Conservation (phyloP, 2,888 invertebrate genomes). For the Chaitophorus viminalis region DNA sequence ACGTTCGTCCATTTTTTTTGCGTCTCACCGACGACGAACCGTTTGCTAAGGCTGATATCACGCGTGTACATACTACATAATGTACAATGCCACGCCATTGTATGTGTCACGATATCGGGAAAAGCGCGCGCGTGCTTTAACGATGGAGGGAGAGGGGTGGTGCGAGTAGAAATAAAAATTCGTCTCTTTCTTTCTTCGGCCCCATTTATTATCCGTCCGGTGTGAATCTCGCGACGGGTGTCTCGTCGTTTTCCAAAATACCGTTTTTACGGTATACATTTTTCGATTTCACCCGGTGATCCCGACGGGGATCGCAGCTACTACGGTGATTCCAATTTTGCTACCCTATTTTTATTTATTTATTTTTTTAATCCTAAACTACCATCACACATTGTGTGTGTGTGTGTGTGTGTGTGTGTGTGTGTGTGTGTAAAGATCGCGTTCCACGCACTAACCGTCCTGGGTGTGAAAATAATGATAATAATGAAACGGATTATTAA, state of each 20-base stretch:
- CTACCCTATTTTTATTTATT: not conserved
- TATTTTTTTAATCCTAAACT: not conserved
- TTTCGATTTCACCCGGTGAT: not conserved
- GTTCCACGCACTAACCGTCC: no score
- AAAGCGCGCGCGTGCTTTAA: no score
- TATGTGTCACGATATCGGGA: no score
- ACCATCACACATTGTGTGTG: not conserved
- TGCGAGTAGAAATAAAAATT: no score
- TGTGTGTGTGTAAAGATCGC: not conserved
- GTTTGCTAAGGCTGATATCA: not conserved
- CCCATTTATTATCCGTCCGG: not conserved
- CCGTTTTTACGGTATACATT: not conserved
- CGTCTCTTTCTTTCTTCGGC: not conserved
- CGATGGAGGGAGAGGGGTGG: no score
- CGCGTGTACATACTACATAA: no score
- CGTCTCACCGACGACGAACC: not conserved
- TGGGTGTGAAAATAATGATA: no score
- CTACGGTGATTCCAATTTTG: not conserved
- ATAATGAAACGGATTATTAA: no score
- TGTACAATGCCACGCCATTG: no score
- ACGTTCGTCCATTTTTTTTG: no score
- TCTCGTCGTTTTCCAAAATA: not conserved
- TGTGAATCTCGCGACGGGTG: not conserved
- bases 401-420: not conserved
- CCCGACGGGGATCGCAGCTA: no score